phyloP scores from a whole-genome alignment of 2,888 invertebrate species.

The Hypsopygia costalis region DNA sequence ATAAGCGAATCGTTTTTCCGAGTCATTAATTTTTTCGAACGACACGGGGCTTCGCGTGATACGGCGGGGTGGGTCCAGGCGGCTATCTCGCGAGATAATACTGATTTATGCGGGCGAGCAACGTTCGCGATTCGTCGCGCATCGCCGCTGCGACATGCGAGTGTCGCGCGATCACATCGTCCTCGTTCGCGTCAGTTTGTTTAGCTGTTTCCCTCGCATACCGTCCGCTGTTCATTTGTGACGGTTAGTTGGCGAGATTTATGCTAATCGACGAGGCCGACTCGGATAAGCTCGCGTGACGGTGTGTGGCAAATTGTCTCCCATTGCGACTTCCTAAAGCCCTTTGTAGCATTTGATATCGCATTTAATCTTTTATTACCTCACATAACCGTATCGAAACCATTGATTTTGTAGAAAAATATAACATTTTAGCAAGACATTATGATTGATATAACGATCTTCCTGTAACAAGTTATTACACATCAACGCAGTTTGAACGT shows the following conservation, averaged over 20 bases:
- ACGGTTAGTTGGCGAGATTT: slow-evolving; percentile 78
- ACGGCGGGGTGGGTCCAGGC: slow-evolving; percentile 69
- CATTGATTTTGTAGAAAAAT: slow-evolving; percentile 37
- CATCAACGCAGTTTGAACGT: slow-evolving; percentile 34
- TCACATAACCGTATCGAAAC: slow-evolving; percentile 38
- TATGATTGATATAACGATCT: slow-evolving; percentile 18
- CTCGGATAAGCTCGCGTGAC: slow-evolving; percentile 73
- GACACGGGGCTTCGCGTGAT: slow-evolving; percentile 74
- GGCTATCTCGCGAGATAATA: slow-evolving; percentile 80
- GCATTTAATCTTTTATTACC: slow-evolving; percentile 44
- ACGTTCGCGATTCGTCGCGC: slow-evolving; percentile 77
- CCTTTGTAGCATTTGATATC: slow-evolving; percentile 52
- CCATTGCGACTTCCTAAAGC: slow-evolving; percentile 61
- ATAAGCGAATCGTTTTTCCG: slow-evolving; percentile 81
- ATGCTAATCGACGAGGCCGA: slow-evolving; percentile 77
- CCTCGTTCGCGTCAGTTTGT: slow-evolving; percentile 50
- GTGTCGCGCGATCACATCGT: slow-evolving; percentile 51
- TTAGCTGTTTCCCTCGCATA: slow-evolving; percentile 36
- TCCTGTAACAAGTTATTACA: slow-evolving; percentile 21
- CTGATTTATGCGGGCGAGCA: slow-evolving; percentile 77
- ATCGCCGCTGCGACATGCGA: slow-evolving; percentile 56
- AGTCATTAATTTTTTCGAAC: slow-evolving; percentile 80
- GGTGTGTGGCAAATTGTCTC: slow-evolving; percentile 74
- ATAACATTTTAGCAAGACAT: slow-evolving; percentile 12
- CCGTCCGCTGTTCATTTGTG: slow-evolving; percentile 64